phyloP scores from a whole-genome alignment of 64 coral and sea anemone species.

The Pocillopora damicornis region DNA sequence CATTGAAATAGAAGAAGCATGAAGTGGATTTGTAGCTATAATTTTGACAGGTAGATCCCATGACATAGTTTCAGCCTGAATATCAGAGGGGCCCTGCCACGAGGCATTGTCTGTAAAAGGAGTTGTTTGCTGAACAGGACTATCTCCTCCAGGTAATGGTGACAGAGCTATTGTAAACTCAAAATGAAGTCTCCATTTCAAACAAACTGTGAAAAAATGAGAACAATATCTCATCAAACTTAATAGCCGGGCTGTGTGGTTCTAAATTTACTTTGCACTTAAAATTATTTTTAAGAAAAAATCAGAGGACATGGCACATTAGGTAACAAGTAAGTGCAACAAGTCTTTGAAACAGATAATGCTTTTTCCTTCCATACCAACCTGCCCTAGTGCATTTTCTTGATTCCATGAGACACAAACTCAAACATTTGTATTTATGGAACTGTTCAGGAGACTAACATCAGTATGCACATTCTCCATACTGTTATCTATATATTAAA shows the following conservation, averaged over 20 bases:
- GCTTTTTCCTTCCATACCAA: no score
- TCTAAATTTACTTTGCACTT: no score
- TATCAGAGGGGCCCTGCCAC: conserved; percentile 70
- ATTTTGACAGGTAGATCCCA: conserved; percentile 97
- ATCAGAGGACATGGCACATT: no score
- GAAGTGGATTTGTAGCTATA: conserved; percentile 85
- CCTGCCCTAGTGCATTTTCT: no score
- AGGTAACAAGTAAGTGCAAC: no score
- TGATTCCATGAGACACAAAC: no score
- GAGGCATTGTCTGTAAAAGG: conserved; percentile 73
- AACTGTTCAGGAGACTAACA: no score
- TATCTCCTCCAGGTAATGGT: conserved; percentile 60
- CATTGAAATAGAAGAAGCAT: conserved; percentile 88
- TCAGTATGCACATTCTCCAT: no score
- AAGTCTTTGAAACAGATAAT: no score
- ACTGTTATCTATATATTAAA: no score
- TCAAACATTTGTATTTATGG: no score
- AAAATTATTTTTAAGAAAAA: no score
- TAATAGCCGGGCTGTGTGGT: background rate
- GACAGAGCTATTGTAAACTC: conserved; percentile 89
- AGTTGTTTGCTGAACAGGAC: conserved; percentile 65
- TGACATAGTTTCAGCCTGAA: conserved; percentile 88
- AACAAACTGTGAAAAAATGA: conserved; percentile 64
- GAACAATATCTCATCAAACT: background rate
- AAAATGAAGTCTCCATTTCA: conserved; percentile 97